Base-by-base conservation (phyloP, 2,797 vertebrate genomes). In the Stomatorhinus walkeri region DNA sequence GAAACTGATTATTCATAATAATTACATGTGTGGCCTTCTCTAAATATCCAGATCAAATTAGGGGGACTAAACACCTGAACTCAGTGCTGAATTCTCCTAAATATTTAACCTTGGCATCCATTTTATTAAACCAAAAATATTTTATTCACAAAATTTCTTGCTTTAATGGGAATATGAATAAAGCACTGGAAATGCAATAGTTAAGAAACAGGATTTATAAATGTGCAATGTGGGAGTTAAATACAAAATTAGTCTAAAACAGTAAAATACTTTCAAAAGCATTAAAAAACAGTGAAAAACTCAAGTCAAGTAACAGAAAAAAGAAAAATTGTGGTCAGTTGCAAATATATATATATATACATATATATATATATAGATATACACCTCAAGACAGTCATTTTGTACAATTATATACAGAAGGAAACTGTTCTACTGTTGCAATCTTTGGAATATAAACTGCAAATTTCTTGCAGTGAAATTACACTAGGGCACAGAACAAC, bases 331-430 rank as follows among this genome's bases (percentile, higher is more conserved):
- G 64, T 7, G 32, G 32, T 72, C 64, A 36, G 36, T 36, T 46
- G 36, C 14, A 46, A 79, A 48, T 48, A 48, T 9, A 48, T 48
- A 48, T 8, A 9, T 1, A 48, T 2, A 48, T 1, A 40, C 0
- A 40, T 4, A 40, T 4, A 56, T 1, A 54, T 0, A 54, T 1
- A 76, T 8, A 76, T 2, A 76, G 6, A 76, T 3, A 72, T 0
- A 72, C 6, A 46, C 14, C 14, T 46, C 40, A 88, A 88, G 43
- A 24, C 12, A 52, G 10, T 52, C 64, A 32, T 28, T 22, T 90
- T 93, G 88, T 94, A 94, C 93, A 95, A 94, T 94, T 95, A 94
- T 93, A 94, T 92, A 94, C 90, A 85, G 68, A 91, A 10, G 24
- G 68, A 92, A 90, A 90, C 10, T 91, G 90, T 94, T 90, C 90